Conservation (phyloP, 2,888 invertebrate species). For the Parnassius smintheus region DNA sequence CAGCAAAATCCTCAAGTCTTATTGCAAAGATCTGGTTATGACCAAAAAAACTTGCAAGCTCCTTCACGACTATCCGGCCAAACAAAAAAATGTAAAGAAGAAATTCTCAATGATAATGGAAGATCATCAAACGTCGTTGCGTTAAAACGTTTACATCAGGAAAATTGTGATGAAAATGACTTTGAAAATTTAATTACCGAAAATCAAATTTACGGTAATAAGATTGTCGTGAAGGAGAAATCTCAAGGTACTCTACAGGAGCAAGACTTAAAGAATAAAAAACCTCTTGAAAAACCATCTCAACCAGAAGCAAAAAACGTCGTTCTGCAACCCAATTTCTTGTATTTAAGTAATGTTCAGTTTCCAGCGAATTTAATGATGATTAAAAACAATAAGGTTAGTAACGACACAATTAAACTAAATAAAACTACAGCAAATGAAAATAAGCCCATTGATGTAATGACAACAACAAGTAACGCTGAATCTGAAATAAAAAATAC, state of each 20-base stretch:
- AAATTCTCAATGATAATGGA: slow-evolving; percentile 51
- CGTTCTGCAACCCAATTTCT: slow-evolving; percentile 67
- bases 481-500: slow-evolving; percentile 41
- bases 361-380: slow-evolving; percentile 73
- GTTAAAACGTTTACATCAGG: slow-evolving; percentile 71
- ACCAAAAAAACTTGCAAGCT: slow-evolving; percentile 75
- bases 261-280: slow-evolving; percentile 60
- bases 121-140: slow-evolving; percentile 72
- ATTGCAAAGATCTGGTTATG: slow-evolving; percentile 61
- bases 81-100: slow-evolving; percentile 69
- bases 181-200: slow-evolving; percentile 79
- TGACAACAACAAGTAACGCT: slow-evolving; percentile 30
- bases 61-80: slow-evolving; percentile 71
- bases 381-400: slow-evolving; percentile 64
- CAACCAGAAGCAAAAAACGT: slow-evolving; percentile 59
- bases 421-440: slow-evolving; percentile 50
- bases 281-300: slow-evolving; percentile 46
- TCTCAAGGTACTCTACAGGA: slow-evolving; percentile 66
- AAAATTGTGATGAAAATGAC: slow-evolving; percentile 75
- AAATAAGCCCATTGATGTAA: slow-evolving; percentile 42
- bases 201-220: slow-evolving; percentile 79
- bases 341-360: slow-evolving; percentile 72
- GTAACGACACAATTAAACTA: slow-evolving; percentile 46
- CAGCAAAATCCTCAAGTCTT: slow-evolving; percentile 65
- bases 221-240: slow-evolving; percentile 81